Evolutionary conservation across 1,140 invertebrate species (phyloP), one percentile per base, ranked within the genome.

Genomic region (Zaprionus davidi): DNA sequence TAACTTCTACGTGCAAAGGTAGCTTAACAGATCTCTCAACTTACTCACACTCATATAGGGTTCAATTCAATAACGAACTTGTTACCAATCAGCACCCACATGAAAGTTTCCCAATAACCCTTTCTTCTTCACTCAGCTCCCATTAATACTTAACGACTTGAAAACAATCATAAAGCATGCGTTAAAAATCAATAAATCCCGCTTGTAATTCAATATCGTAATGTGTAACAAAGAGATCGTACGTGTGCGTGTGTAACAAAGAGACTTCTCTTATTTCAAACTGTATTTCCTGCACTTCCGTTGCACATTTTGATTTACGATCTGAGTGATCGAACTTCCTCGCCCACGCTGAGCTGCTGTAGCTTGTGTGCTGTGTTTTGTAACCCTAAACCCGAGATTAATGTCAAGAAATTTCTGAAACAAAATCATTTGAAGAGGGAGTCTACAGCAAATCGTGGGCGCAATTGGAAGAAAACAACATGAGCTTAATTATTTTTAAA

Each of bases 401-500:
- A 46, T 46, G 41, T 31, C 12, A 68, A 51, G 46, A 68, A 15
- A 31, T 68, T 59, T 66, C 17, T n/a, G n/a, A 17, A 67, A 72
- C 63, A 67, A 70, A 70, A 63, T 56, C 46, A 74, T 68, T 68
- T 22, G 41, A 46, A 44, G 5, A n/a, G 7, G 41, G 6, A 44
- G 13, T 20, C 20, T 49, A 11, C 9, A 34, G 11, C 9, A 11
- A 34, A 1, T 49, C 11, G 46, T 51, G 46, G 46, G 46, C 31
- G 20, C 22, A 53, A 53, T 67, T 73, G 57, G 46, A 34, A 34
- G 38, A 67, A 64, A 63, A 53, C 65, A 72, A 82, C 79, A 87
- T 79, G 79, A 78, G 80, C 80, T 83, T 86, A 86, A 86, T 86
- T 86, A 83, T 82, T 86, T 82, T 71, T 76, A 86, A 86, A 87